Percentiles rank a stretch among this genome's conserved stretches.
These are phyloP conservation scores for human (Homo sapiens) DNA, from an alignment of 2,113 vertebrate species.

Conservation along the genomic window DNA sequence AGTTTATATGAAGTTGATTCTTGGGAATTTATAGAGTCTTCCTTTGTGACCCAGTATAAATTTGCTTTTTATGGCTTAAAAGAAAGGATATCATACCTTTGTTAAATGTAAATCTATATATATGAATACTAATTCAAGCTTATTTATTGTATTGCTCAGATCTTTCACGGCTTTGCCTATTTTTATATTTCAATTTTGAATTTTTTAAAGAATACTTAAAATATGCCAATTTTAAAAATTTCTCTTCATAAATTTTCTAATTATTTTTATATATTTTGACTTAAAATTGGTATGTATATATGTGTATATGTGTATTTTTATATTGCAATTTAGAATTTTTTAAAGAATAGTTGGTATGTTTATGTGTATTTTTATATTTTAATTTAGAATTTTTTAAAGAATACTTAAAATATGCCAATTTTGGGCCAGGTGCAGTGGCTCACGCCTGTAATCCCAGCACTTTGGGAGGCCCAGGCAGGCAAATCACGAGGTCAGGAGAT, in stretches of 20 bases:
- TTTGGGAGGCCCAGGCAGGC: no score
- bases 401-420: background rate
- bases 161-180: background rate
- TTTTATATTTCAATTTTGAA: background rate
- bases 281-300: background rate
- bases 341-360: background rate
- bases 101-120: background rate
- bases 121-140: background rate
- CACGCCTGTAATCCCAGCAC: no score
- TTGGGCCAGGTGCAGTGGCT: no score
- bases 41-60: background rate
- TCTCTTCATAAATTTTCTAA: background rate
- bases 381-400: background rate
- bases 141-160: background rate
- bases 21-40: slow-evolving; percentile 8
- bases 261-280: background rate
- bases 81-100: background rate
- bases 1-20: background rate
- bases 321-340: no score
- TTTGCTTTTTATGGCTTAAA: background rate
- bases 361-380: background rate
- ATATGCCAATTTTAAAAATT: background rate
- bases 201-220: background rate
- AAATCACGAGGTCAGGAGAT: no score
- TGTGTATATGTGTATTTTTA: background rate